Base-by-base conservation (phyloP, 1,140 invertebrate species). In the Wiebesia pumilae region DNA sequence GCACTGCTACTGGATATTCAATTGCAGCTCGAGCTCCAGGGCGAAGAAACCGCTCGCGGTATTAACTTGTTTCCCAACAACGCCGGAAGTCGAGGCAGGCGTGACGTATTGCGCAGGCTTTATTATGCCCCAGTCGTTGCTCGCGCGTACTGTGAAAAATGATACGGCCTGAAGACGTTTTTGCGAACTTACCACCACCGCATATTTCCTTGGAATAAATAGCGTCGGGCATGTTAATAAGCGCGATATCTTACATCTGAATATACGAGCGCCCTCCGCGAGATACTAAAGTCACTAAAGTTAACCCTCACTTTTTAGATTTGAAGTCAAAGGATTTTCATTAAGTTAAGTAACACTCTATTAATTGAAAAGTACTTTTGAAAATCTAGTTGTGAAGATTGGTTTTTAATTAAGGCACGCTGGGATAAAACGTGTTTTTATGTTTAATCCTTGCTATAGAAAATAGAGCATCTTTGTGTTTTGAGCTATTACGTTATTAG, bases 21-120 rank as follows among this genome's bases (percentile, higher is more conserved):
- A 43, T 43, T 77, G n/a, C 21, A 10, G 19, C 38, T 43, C 19
- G 10, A 12, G 9, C 3, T 80, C 21, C 14, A 24, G 38, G 71
- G 27, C 40, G 7, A 69, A 38, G 71, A 38, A 33, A 35, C 10
- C 10, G 10, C 4, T 4, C 35, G 35, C 38, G 35, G 71, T 43
- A 43, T 75, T 43, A 40, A 33, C 30, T 27, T 62, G 35, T 82
- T 81, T 86, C 79, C 54, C 80, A 82, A 86, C 80, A 30, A 40
- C 51, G 65, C 71, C 58, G 86, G 86, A 87, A 87, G 86, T 71
- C 75, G 77, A 33, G 4, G 86, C 73, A 35, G 83, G 86, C 86
- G 86, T 87, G 86, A 87, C 86, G 86, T 82, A 82, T 87, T 87
- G 81, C 86, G 86, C 86, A 87, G 81, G 81, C 86, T 80, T 87